A percentile compares a stretch with the other conserved stretches of the same genome.
Conservation (phyloP, 1,140 invertebrate species). For the Probaryconus sp. region DNA sequence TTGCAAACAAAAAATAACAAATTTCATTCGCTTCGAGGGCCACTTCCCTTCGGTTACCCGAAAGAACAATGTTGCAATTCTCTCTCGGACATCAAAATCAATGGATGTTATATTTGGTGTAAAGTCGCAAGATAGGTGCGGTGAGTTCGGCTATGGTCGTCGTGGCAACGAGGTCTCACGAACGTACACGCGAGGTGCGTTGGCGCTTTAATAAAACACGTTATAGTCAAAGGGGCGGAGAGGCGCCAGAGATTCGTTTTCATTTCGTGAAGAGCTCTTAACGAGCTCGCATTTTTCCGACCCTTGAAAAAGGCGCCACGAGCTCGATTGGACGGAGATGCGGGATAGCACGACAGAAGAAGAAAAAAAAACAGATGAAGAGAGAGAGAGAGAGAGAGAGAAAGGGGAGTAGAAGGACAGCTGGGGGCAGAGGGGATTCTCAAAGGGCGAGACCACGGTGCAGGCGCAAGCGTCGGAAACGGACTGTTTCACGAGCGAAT, state of each 20-base stretch:
- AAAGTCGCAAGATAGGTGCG: constrained; percentile 48
- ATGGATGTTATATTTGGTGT: constrained; percentile 52
- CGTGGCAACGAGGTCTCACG: constrained; percentile 54
- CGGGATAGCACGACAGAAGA: not conserved
- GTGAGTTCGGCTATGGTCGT: constrained; percentile 38
- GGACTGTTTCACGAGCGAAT: constrained; percentile 17
- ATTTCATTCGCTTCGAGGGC: no score
- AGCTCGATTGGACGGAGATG: constrained; percentile 7
- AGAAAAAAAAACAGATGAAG: constrained; percentile 27
- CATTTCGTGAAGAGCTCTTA: constrained; percentile 65
- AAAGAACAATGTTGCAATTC: constrained; percentile 22
- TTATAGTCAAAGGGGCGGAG: constrained; percentile 19
- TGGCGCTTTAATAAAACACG: constrained; percentile 57
- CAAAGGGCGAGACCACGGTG: constrained; percentile 24
- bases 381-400: not conserved
- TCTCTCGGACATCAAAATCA: constrained; percentile 33
- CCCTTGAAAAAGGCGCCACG: constrained; percentile 7
- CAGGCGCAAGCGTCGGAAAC: constrained; percentile 17
- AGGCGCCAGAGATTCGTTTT: constrained; percentile 63
- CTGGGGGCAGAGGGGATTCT: constrained; percentile 11
- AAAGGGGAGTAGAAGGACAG: constrained; percentile 13
- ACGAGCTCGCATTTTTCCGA: constrained; percentile 58
- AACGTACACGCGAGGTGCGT: constrained; percentile 33
- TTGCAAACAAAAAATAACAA: no score
- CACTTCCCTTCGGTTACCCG: not conserved